Percentiles rank a stretch among this genome's conserved stretches.
Evolutionary conservation across 2,113 vertebrate genomes (phyloP).

Genomic region (Panthera leo): DNA sequence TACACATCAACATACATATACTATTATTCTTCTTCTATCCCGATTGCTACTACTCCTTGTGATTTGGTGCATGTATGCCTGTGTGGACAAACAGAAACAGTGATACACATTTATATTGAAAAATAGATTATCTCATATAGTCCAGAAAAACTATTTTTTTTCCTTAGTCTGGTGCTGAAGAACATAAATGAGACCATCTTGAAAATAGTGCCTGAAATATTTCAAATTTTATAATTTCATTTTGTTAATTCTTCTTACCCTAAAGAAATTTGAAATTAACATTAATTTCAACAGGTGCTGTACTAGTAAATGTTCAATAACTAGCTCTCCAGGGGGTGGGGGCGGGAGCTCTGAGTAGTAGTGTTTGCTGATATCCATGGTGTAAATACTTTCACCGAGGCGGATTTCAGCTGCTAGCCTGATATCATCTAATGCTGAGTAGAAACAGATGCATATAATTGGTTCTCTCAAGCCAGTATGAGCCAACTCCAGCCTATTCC

Average conservation of each 20-base stretch:
- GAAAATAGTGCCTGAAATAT: not conserved
- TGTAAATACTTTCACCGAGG: not conserved
- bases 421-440: not conserved
- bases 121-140: not conserved
- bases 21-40: not conserved
- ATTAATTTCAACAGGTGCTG: not conserved
- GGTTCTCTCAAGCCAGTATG: not conserved
- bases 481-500: not conserved
- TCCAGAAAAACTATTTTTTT: not conserved
- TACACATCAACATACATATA: not conserved
- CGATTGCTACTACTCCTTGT: not conserved
- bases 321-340: not conserved
- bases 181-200: not conserved
- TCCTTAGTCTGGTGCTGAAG: not conserved
- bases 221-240: not conserved
- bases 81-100: not conserved
- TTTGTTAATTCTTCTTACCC: slow-evolving; percentile 11
- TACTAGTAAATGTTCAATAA: not conserved
- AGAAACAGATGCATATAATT: not conserved
- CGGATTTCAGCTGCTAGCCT: not conserved
- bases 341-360: not conserved
- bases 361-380: not conserved
- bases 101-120: not conserved
- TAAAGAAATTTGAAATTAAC: slow-evolving; percentile 8
- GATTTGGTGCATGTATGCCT: not conserved